Evolutionary conservation across 1,140 invertebrate species (phyloP).

Genomic region (Pseudobourletiella spinata): DNA sequence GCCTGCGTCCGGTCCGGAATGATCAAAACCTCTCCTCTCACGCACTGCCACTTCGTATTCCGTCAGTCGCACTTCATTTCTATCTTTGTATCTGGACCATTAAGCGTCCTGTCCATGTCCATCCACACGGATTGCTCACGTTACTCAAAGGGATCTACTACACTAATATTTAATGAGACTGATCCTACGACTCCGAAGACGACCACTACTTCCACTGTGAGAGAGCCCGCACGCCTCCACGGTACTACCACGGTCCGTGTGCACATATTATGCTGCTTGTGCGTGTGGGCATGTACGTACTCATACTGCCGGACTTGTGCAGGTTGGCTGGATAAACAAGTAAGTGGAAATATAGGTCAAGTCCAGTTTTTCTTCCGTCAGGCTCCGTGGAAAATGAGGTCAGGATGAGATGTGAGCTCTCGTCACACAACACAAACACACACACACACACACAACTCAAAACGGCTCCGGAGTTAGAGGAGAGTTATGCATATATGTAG

Average conservation of each 20-base stretch:
- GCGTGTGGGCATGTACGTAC: background rate
- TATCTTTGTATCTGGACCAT: background rate
- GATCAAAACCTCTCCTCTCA: background rate
- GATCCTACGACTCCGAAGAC: too few relatives aligned
- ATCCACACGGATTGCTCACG: background rate
- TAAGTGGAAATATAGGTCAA: conserved; percentile 12
- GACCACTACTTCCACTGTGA: background rate
- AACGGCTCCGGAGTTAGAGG: background rate
- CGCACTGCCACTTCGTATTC: background rate
- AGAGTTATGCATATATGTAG: background rate
- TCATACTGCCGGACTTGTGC: background rate
- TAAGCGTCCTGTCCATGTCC: background rate
- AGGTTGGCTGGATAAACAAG: background rate
- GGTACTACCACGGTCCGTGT: background rate
- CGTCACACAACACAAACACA: background rate
- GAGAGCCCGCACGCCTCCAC: too few relatives aligned
- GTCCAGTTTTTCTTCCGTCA: conserved; percentile 15
- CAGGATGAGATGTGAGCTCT: conserved; percentile 10
- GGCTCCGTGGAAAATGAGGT: conserved; percentile 2
- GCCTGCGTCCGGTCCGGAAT: background rate
- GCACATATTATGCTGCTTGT: too few relatives aligned
- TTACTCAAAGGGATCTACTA: too few relatives aligned
- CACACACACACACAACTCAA: background rate
- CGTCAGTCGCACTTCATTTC: background rate
- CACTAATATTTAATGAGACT: too few relatives aligned